Evolutionary conservation across 1,140 invertebrate genomes (phyloP).

Genomic region (Danaus plexippus): DNA sequence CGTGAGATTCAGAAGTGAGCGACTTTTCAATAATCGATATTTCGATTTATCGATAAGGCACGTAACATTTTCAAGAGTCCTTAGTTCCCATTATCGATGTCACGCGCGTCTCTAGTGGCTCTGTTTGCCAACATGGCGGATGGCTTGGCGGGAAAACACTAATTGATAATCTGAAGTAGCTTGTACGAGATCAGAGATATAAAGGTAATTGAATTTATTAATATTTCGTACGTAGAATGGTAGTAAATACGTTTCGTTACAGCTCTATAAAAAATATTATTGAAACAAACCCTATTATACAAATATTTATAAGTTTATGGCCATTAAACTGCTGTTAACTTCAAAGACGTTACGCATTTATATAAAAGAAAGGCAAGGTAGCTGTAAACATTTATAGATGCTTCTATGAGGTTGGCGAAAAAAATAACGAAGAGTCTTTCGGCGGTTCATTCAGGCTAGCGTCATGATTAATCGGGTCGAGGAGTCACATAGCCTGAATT

Average conservation of each 20-base stretch:
- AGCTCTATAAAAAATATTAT: no score
- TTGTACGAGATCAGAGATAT: conserved; percentile 9
- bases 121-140: conserved; percentile 48
- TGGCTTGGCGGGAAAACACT: conserved; percentile 23
- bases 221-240: not conserved
- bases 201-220: conserved; percentile 2
- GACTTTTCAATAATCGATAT: conserved; percentile 27
- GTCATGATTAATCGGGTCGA: conserved; percentile 58
- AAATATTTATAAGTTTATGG: no score
- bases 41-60: conserved; percentile 46
- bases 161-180: conserved; percentile 14
- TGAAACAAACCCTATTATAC: no score
- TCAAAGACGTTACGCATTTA: no score
- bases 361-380: not conserved
- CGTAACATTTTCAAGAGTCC: conserved; percentile 38
- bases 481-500: conserved; percentile 59
- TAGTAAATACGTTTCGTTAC: no score
- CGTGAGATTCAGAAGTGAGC: conserved; percentile 10
- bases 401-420: conserved; percentile 12
- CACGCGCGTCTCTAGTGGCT: conserved; percentile 42
- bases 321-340: no score
- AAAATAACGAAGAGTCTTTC: conserved; percentile 37
- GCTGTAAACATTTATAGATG: conserved; percentile 17
- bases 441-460: conserved; percentile 45
- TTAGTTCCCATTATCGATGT: conserved; percentile 49